Evolutionary conservation across 1,140 invertebrate species (phyloP).

Genomic region (Drosophila parvula): DNA sequence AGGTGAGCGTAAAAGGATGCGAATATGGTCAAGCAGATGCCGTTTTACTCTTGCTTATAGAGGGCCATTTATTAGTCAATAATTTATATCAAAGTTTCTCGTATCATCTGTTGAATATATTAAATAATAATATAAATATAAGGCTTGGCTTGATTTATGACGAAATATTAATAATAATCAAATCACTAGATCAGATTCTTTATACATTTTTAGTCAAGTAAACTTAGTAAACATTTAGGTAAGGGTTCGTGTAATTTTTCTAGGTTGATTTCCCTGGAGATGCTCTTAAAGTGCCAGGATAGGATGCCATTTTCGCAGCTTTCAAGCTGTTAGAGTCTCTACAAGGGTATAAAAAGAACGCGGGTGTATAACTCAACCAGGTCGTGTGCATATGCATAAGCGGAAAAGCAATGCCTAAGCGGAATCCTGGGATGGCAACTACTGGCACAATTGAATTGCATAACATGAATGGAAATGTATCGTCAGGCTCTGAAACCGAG

Average conservation of each 20-base stretch:
- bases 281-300: too few relatives aligned
- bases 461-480: slow-evolving; percentile 82
- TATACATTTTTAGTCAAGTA: too few relatives aligned
- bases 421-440: slow-evolving; percentile 25
- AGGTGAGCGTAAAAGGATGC: slow-evolving; percentile 10
- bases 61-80: neutral
- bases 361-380: slow-evolving; percentile 1
- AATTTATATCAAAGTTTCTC: neutral
- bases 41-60: neutral
- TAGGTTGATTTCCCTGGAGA: neutral
- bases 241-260: too few relatives aligned
- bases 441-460: slow-evolving; percentile 79
- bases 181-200: too few relatives aligned
- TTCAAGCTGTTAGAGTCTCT: neutral
- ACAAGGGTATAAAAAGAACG: slow-evolving; percentile 1
- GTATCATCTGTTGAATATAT: too few relatives aligned
- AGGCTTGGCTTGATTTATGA: too few relatives aligned
- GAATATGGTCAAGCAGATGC: neutral
- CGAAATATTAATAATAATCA: too few relatives aligned
- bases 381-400: slow-evolving; percentile 62
- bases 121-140: too few relatives aligned
- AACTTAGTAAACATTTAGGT: too few relatives aligned
- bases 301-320: rapidly evolving
- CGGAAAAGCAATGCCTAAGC: slow-evolving; percentile 47
- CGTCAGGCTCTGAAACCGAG: slow-evolving; percentile 46